Percentiles rank a stretch among this genome's conserved stretches.
Conservation (phyloP, 2,113 vertebrate genomes). For the Drymodes brunneopygia region DNA sequence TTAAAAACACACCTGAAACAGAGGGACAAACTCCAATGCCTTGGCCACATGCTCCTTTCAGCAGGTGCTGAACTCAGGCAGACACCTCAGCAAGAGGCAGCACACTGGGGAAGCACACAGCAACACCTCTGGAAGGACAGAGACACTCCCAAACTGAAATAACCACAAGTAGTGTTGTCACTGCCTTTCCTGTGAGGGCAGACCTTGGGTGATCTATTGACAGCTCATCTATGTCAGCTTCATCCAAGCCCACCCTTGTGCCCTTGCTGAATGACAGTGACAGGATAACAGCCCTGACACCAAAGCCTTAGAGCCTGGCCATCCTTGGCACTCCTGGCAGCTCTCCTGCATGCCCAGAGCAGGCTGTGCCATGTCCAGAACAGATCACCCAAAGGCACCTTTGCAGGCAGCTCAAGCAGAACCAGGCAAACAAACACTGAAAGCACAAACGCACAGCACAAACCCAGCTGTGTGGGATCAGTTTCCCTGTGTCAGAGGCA, state of each 20-base stretch:
- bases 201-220: background rate
- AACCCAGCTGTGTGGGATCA: background rate
- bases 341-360: background rate
- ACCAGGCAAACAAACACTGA: background rate
- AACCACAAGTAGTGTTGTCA: rapidly evolving
- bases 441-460: background rate
- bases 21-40: background rate
- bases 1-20: background rate
- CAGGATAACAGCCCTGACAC: background rate
- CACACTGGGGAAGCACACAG: background rate
- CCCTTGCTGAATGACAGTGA: background rate
- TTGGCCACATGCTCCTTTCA: background rate
- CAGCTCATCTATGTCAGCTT: background rate
- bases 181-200: background rate
- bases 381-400: background rate
- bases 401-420: background rate
- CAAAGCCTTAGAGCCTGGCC: background rate
- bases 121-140: background rate
- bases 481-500: background rate
- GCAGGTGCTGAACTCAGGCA: background rate
- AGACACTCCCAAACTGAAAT: background rate
- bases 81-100: background rate
- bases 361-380: background rate
- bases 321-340: background rate
- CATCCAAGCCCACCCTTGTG: background rate